Conservation (phyloP, 2,113 vertebrate genomes). For the Podiceps cristatus region DNA sequence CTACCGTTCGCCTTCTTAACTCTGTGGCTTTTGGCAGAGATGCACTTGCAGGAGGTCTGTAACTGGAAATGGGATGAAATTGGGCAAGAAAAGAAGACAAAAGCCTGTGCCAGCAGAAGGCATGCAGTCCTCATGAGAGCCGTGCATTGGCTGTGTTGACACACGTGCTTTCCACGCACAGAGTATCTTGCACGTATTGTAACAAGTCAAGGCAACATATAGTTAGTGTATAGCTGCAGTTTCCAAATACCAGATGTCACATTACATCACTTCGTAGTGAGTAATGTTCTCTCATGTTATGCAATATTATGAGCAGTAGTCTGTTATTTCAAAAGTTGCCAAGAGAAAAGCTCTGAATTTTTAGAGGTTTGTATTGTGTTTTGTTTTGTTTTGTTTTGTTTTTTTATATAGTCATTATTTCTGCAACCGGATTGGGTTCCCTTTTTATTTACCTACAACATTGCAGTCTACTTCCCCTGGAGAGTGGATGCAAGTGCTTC, state of each 20-base stretch:
- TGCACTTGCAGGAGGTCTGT: neutral
- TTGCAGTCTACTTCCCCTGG: neutral
- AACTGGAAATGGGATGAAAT: neutral
- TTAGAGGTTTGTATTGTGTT: neutral
- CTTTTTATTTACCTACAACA: neutral
- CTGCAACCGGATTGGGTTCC: accelerated
- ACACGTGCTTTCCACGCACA: neutral
- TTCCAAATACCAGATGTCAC: constrained; percentile 35
- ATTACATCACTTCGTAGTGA: neutral
- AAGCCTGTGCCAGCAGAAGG: neutral
- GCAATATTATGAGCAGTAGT: neutral
- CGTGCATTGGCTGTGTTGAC: neutral
- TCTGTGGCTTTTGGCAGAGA: neutral
- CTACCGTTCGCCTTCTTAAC: accelerated
- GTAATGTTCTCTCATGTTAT: neutral
- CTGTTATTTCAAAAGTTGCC: neutral
- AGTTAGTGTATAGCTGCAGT: neutral
- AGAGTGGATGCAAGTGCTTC: neutral
- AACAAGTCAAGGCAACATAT: constrained; percentile 12
- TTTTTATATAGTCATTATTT: neutral
- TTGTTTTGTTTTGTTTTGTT: neutral
- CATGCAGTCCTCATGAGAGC: neutral
- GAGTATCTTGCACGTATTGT: neutral
- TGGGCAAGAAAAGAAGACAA: neutral
- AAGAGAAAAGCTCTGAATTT: neutral